phyloP scores from a whole-genome alignment of 2,888 invertebrate species.

The Chloromyia formosa region DNA sequence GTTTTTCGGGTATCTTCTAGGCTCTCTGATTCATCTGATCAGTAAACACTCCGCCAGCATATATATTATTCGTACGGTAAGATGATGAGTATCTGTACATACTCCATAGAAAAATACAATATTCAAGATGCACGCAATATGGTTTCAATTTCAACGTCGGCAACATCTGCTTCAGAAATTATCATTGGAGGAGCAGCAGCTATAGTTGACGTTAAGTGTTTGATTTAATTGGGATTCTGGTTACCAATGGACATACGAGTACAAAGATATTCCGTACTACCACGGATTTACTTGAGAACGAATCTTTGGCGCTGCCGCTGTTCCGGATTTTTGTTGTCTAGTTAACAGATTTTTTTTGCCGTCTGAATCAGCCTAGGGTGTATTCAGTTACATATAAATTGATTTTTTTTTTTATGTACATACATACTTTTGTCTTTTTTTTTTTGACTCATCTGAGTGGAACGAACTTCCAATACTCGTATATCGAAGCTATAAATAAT shows the following conservation, averaged over 20 bases:
- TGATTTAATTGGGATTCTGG: slow-evolving; percentile 35
- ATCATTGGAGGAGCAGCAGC: slow-evolving; percentile 19
- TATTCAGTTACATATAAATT: background rate
- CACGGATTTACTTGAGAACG: no score
- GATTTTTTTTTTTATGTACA: background rate
- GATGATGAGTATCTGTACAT: background rate
- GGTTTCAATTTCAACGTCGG: slow-evolving; percentile 27
- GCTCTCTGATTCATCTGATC: no score
- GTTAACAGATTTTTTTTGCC: slow-evolving; percentile 29
- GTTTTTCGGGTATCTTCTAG: no score
- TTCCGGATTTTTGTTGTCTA: slow-evolving; percentile 1
- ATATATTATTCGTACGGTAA: no score
- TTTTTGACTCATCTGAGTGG: slow-evolving; percentile 10
- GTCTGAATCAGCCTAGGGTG: no score
- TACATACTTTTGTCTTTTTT: no score
- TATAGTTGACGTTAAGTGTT: slow-evolving; percentile 32
- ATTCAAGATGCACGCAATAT: slow-evolving; percentile 37
- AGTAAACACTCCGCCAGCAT: no score
- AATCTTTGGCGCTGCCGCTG: no score
- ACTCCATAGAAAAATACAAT: background rate
- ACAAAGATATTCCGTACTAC: no score
- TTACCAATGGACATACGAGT: no score
- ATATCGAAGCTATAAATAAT: slow-evolving; percentile 21
- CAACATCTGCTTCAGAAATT: slow-evolving; percentile 37
- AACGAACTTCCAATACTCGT: slow-evolving; percentile 9